Evolutionary conservation across 2,113 vertebrate genomes (phyloP).

Genomic region (Tonatia bakeri): DNA sequence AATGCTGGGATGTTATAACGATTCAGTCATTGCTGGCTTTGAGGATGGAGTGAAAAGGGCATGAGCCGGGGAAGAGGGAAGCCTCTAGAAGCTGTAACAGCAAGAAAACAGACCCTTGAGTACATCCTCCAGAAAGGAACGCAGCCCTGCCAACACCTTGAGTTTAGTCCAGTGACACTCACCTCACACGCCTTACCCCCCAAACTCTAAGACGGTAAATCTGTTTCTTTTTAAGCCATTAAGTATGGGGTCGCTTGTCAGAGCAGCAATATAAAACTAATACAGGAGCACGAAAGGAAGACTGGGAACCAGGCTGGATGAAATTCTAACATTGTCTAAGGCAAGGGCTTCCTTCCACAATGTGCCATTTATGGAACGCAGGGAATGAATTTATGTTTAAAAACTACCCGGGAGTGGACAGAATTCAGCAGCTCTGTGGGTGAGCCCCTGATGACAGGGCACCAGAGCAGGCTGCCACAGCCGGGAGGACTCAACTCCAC

Average conservation of each 20-base stretch:
- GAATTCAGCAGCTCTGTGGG: rapidly evolving
- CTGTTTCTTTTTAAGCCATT: neutral
- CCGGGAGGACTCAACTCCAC: neutral
- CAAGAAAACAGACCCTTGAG: neutral
- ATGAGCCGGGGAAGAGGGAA: neutral
- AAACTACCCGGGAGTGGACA: neutral
- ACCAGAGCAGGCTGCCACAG: neutral
- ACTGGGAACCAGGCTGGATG: neutral
- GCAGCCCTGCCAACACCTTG: neutral
- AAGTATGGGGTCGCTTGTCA: neutral
- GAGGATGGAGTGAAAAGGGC: neutral
- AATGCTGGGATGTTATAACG: neutral
- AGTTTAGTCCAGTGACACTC: neutral
- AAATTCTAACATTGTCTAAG: neutral
- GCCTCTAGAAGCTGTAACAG: neutral
- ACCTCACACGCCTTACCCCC: neutral
- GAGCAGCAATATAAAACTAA: neutral
- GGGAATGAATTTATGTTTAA: neutral
- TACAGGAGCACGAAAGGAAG: neutral
- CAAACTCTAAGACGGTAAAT: too few species aligned
- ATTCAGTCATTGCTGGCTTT: neutral
- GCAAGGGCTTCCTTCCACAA: neutral
- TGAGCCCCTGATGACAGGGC: neutral
- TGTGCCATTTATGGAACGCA: neutral
- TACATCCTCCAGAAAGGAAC: neutral